These are phyloP conservation scores for Harlomillsia oculata DNA, from an alignment of 1,140 invertebrate genomes.

Conservation along the genomic window DNA sequence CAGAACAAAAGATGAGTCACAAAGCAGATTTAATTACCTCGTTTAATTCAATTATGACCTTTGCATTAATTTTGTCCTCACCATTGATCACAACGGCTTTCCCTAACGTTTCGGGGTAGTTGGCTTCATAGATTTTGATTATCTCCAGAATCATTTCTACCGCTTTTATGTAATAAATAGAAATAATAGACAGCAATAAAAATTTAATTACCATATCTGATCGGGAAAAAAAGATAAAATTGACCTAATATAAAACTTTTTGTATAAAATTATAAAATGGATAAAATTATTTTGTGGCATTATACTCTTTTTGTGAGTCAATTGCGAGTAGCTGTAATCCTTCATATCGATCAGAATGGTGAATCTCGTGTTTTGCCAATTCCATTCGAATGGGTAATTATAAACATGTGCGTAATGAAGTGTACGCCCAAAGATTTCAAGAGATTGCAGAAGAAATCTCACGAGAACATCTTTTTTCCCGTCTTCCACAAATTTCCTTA, in stretches of 20 bases:
- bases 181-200: not conserved
- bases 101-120: slow-evolving; percentile 17
- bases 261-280: not conserved
- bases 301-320: slow-evolving; percentile 8
- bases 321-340: not conserved
- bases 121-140: slow-evolving; percentile 14
- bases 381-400: not conserved
- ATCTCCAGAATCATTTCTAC: slow-evolving; percentile 4
- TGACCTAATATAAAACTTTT: not conserved
- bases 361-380: slow-evolving; percentile 1
- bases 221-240: no score
- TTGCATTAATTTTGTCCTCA: not conserved
- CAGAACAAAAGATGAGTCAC: not conserved
- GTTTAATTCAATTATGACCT: not conserved
- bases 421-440: not conserved
- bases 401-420: not conserved
- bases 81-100: slow-evolving; percentile 16
- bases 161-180: no score
- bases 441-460: not conserved
- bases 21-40: not conserved
- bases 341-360: slow-evolving; percentile 4
- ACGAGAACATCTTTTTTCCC: not conserved
- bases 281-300: not conserved
- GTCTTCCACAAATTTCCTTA: not conserved
- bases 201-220: not conserved